Base-by-base conservation (phyloP, 1,140 invertebrate species). In the Ephestia elutella region DNA sequence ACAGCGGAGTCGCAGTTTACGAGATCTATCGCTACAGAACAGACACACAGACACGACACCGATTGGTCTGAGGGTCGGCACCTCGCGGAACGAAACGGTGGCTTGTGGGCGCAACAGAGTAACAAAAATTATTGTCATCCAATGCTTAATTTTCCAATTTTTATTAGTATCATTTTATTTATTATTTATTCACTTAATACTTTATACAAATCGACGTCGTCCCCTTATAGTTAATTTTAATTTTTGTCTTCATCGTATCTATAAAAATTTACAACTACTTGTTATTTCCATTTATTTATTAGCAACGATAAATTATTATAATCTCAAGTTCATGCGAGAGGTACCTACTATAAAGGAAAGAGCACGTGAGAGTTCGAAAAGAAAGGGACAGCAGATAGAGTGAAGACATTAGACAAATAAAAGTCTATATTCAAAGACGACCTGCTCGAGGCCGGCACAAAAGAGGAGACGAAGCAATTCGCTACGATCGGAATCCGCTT, bases 41-140 rank as follows among this genome's bases (percentile, higher is more conserved):
- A 25, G 21, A 25, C 21, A 25, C 81, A 82, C 73, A 72, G 75
- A 84, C 68, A 86, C 83, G 80, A 86, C 83, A 86, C 75, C 73
- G 71, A 86, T 86, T 84, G 81, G 83, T 86, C 81, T 67, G 75
- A 9, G 32, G 54, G 21, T n/a, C 2, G 32, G 8, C 5, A 15
- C 35, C 10, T 35, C 38, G 19, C 38, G 48, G 51, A 5, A n/a
- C 28, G 30, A 19, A 1, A 15, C 15, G 54, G n/a, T 13, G 54
- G 18, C 49, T 25, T 25, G 21, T 25, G 21, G 25, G 30, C n/a
- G 21, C 65, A 61, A 56, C 65, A 74, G 57, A 60, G 76, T 85
- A 86, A 85, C 82, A 81, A 81, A 80, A 87, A 85, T 87, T 87
- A 87, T 87, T 87, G 85, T 87, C 85, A 83, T 87, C 81, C 82